Percentiles rank a stretch among this genome's conserved stretches.
phyloP scores from a whole-genome alignment of 1,140 invertebrate species.

The Papilio helenus region DNA sequence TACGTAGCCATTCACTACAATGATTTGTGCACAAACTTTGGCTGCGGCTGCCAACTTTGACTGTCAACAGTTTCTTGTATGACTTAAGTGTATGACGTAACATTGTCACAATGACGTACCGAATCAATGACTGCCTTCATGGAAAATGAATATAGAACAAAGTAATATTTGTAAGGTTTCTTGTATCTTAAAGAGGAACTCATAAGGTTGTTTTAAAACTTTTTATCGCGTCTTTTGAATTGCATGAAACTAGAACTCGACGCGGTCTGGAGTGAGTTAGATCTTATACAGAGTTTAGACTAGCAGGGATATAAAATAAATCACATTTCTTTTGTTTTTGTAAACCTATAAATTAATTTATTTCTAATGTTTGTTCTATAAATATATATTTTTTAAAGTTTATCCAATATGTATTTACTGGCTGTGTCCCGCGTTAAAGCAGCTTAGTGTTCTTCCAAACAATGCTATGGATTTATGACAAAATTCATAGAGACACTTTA shows the following conservation, averaged over 20 bases:
- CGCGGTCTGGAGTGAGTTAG: not conserved
- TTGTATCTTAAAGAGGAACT: not conserved
- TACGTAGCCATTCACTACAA: conserved; percentile 3
- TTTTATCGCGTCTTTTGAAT: not conserved
- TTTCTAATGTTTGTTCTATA: no score
- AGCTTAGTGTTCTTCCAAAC: no score
- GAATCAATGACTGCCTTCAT: not conserved
- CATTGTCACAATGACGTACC: not conserved
- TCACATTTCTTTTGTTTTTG: not conserved
- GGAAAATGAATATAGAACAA: not conserved
- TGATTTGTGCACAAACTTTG: conserved; percentile 23
- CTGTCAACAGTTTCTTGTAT: conserved; percentile 19
- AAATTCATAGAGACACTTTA: no score
- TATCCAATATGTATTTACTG: no score
- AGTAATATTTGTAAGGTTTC: not conserved
- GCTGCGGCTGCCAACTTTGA: conserved; percentile 11
- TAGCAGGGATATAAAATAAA: not conserved
- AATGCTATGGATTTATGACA: no score
- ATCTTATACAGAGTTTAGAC: not conserved
- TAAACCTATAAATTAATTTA: no score
- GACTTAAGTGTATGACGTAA: conserved; percentile 14
- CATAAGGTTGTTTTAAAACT: conserved; percentile 2
- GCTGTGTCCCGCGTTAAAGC: no score
- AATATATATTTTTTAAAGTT: no score
- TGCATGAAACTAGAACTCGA: not conserved